Conservation (phyloP, 2,888 invertebrate genomes). For the Aphidius colemani region DNA sequence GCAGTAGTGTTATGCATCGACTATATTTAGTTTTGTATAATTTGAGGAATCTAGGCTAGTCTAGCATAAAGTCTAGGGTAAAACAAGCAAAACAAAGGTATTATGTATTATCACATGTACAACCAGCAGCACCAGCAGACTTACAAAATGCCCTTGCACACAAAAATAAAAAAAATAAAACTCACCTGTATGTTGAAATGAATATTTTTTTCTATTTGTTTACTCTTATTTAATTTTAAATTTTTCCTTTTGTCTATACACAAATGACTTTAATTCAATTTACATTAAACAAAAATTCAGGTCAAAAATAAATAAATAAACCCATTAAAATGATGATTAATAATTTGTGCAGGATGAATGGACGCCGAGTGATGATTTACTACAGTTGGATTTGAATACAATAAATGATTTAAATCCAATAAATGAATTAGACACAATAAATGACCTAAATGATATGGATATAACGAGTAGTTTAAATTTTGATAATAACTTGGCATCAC, state of each 20-base stretch:
- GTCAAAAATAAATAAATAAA: constrained; percentile 12
- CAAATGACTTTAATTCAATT: neutral
- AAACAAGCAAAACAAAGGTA: neutral
- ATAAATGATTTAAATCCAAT: constrained; percentile 63
- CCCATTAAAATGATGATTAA: constrained; percentile 25
- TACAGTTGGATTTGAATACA: constrained; percentile 72
- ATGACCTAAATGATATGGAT: too few relatives aligned
- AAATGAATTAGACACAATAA: too few relatives aligned
- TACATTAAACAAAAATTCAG: neutral
- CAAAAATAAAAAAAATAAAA: constrained; percentile 4
- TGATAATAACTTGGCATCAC: constrained; percentile 64
- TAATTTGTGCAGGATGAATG: constrained; percentile 58
- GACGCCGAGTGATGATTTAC: constrained; percentile 67
- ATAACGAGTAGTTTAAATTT: constrained; percentile 17
- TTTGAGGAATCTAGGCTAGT: constrained; percentile 22
- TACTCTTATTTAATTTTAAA: too few relatives aligned
- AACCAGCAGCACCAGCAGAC: neutral
- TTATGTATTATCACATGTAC: neutral
- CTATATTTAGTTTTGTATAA: constrained; percentile 28
- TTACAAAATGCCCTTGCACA: constrained; percentile 1
- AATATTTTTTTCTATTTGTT: too few relatives aligned
- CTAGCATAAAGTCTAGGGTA: neutral
- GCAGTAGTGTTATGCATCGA: constrained; percentile 1
- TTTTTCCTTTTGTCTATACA: too few relatives aligned
- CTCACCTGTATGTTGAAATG: neutral